Conservation (phyloP, 2,888 invertebrate species). For the Orchesella flavescens region DNA sequence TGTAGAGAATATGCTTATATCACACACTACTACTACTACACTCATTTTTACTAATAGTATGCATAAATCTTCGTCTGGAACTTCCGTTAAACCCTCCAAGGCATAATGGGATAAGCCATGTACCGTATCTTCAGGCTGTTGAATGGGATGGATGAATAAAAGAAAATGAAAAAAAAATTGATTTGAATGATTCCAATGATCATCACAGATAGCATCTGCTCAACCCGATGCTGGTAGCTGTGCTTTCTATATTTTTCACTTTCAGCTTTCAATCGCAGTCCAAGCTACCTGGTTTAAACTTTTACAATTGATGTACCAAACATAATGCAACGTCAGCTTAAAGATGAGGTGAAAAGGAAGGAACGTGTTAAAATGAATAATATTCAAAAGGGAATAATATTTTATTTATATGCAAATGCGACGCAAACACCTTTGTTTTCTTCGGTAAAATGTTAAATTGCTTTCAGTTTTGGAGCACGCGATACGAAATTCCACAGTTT, state of each 20-base stretch:
- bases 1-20: neutral
- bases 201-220: conserved; percentile 42
- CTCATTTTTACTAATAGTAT: neutral
- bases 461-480: conserved; percentile 17
- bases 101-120: conserved; percentile 18
- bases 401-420: neutral
- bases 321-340: too few species aligned
- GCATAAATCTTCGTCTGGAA: conserved; percentile 49
- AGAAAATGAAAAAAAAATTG: conserved; percentile 39
- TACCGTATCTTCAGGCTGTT: conserved; percentile 33
- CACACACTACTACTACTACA: too few species aligned
- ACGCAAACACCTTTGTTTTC: too few species aligned
- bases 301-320: too few species aligned
- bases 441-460: conserved; percentile 1
- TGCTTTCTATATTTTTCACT: conserved; percentile 35
- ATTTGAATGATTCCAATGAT: conserved; percentile 41
- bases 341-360: too few species aligned
- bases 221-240: conserved; percentile 6
- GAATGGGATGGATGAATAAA: conserved; percentile 16
- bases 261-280: conserved; percentile 16
- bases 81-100: conserved; percentile 54
- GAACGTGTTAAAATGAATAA: neutral
- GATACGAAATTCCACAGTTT: neutral
- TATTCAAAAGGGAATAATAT: neutral
- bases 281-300: neutral